Percentiles rank a stretch among this genome's conserved stretches.
phyloP scores from a whole-genome alignment of 2,113 vertebrate genomes.

The Lagopus leucura region DNA sequence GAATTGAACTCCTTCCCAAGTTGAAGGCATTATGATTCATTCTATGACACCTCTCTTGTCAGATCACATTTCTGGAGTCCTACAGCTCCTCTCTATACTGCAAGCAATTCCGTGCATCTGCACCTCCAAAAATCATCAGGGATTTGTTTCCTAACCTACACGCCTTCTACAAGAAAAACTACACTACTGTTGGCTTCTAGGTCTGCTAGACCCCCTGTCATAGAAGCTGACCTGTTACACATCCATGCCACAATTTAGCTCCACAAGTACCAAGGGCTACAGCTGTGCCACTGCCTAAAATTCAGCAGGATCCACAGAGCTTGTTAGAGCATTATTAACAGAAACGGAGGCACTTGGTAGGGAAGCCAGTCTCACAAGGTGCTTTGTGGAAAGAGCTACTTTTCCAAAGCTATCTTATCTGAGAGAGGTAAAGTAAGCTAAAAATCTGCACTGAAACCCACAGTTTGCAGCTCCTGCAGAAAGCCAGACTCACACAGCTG shows the following conservation, averaged over 20 bases:
- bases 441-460: not conserved
- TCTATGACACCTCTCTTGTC: not conserved
- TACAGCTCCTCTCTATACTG: not conserved
- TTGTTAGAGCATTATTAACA: not conserved
- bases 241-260: fast-evolving
- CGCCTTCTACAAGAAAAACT: not conserved
- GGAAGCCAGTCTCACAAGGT: fast-evolving
- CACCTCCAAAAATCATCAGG: not conserved
- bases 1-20: not conserved
- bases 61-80: too few relatives aligned
- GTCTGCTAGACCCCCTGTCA: not conserved
- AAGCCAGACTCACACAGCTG: not conserved
- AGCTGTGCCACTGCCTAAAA: not conserved
- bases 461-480: fast-evolving
- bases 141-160: not conserved
- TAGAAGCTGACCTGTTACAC: not conserved
- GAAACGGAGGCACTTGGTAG: not conserved
- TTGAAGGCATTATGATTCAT: not conserved
- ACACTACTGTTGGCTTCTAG: not conserved
- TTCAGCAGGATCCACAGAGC: fast-evolving
- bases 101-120: not conserved
- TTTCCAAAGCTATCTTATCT: not conserved
- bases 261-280: fast-evolving
- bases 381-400: not conserved
- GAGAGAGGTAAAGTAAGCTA: too few relatives aligned